Evolutionary conservation across 2,888 invertebrate species (phyloP), one percentile per base, ranked within the genome.

Genomic region (Erebia ligea): DNA sequence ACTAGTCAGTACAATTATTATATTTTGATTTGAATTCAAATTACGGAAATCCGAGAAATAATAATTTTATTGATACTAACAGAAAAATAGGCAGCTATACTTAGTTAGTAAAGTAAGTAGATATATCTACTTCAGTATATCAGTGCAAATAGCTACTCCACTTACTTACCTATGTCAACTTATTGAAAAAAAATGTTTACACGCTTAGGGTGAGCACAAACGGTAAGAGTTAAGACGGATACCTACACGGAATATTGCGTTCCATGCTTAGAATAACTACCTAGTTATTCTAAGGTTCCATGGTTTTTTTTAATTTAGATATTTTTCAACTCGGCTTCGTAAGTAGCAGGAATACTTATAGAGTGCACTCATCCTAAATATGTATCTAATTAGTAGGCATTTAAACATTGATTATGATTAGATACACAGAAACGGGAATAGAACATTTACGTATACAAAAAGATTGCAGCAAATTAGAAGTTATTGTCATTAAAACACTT

Each of bases 401-500:
- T 1, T 5, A 59, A 59, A 34, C 15, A 68, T 17, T 17, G 8
- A 58, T 42, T 25, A 61, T 13, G 25, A 57, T 19, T 19, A 25
- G 13, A 11, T 25, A 57, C 19, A 25, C 8, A 17, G 10, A 9
- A 50, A 13, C 64, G 52, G 13, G 3, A 69, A 54, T 45, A 61
- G 66, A 66, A 34, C 13, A 67, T 17, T 64, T 64, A 67, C 48
- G n/a, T 66, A 57, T 52, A 72, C 57, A 62, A 62, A 63, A 68
- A 19, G 61, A 61, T 70, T 66, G 67, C 59, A 68, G 78, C 77
- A 78, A 82, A 84, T 81, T 78, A 80, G 73, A 81, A 82, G 76
- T 86, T 87, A 88, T 87, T 86, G 86, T 89, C 90, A 82, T 82
- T 81, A 86, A 85, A 86, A 85, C 80, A 81, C 80, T 78, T 82